Conservation (phyloP, 2,888 invertebrate species). For the Himalopsyche japonica region DNA sequence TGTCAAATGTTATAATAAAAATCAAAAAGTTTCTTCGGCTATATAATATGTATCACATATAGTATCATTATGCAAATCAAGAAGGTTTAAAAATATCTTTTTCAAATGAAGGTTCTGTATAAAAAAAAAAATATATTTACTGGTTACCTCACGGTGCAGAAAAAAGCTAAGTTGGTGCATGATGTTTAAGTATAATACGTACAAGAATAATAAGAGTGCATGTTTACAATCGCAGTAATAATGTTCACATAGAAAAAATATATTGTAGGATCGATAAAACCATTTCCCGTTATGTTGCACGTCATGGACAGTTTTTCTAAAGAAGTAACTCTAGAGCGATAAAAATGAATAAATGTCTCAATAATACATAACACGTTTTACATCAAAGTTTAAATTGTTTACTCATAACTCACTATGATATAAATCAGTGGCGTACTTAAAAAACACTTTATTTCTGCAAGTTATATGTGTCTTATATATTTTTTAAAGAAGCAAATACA, state of each 20-base stretch:
- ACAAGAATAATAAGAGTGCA: neutral
- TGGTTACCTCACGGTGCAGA: neutral
- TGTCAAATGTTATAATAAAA: too few relatives aligned
- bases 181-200: neutral
- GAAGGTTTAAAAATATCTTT: too few relatives aligned
- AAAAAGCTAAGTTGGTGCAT: neutral
- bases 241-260: neutral
- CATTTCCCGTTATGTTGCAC: neutral
- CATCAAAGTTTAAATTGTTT: neutral
- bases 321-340: neutral
- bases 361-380: neutral
- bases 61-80: too few relatives aligned
- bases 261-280: neutral
- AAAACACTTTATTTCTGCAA: too few relatives aligned
- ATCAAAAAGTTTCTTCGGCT: too few relatives aligned
- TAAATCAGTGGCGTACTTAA: too few relatives aligned
- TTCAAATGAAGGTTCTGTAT: too few relatives aligned
- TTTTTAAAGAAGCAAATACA: too few relatives aligned
- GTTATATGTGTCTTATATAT: too few relatives aligned
- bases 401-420: too few relatives aligned
- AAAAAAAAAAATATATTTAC: neutral
- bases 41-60: too few relatives aligned
- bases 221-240: neutral
- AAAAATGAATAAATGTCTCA: neutral
- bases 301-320: neutral